phyloP scores from a whole-genome alignment of 2,113 vertebrate species.

The Pteruthius melanotis region DNA sequence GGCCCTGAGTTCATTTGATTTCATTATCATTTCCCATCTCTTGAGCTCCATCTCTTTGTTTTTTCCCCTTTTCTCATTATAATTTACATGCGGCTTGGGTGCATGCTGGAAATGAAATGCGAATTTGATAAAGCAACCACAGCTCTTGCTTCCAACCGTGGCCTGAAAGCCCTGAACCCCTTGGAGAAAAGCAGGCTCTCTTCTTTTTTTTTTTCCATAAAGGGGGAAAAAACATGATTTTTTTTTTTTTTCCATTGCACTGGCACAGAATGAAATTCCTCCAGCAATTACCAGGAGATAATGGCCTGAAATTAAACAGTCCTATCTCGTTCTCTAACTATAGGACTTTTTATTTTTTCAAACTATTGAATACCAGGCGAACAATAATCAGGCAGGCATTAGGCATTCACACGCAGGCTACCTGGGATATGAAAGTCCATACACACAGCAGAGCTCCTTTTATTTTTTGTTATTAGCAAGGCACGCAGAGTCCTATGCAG shows the following conservation, averaged over 20 bases:
- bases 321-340: slow-evolving; percentile 60
- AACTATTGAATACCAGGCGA: slow-evolving; percentile 21
- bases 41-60: slow-evolving; percentile 53
- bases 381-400: slow-evolving; percentile 63
- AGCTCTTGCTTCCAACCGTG: background rate
- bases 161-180: slow-evolving; percentile 53
- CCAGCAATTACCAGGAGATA: slow-evolving; percentile 71
- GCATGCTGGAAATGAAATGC: slow-evolving; percentile 53
- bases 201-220: background rate
- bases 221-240: background rate
- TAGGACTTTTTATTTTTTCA: slow-evolving; percentile 46
- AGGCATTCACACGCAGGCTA: slow-evolving; percentile 43
- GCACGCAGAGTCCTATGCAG: background rate
- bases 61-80: slow-evolving; percentile 63
- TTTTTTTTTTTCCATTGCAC: slow-evolving; percentile 7
- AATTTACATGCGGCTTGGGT: slow-evolving; percentile 42
- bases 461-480: slow-evolving; percentile 42
- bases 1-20: slow-evolving; percentile 53
- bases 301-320: slow-evolving; percentile 70
- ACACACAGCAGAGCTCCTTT: background rate
- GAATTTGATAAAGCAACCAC: slow-evolving; percentile 57
- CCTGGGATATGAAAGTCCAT: slow-evolving; percentile 51
- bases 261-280: slow-evolving; percentile 63
- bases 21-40: slow-evolving; percentile 58
- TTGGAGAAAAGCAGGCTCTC: slow-evolving; percentile 18